phyloP scores from a whole-genome alignment of 2,113 vertebrate genomes.

The Myotis lucifugus region DNA sequence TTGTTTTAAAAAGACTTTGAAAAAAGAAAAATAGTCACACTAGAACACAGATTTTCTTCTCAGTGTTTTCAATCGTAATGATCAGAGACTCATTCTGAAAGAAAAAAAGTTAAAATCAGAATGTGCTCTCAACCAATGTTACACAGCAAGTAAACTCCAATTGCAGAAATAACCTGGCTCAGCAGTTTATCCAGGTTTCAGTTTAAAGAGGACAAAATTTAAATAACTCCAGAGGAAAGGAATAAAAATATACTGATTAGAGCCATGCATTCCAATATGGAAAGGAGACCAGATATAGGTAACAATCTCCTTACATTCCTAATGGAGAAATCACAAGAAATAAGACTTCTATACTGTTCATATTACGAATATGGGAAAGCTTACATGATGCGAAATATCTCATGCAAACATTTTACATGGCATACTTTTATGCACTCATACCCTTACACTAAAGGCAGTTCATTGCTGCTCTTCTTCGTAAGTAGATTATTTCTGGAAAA shows the following conservation, averaged over 20 bases:
- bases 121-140: conserved; percentile 57
- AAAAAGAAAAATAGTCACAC: conserved; percentile 24
- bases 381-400: conserved; percentile 75
- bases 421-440: conserved; percentile 76
- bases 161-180: conserved; percentile 67
- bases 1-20: conserved; percentile 50
- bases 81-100: conserved; percentile 60
- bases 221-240: conserved; percentile 74
- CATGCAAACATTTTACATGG: conserved; percentile 80
- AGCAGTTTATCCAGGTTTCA: conserved; percentile 68
- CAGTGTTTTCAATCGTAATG: conserved; percentile 46
- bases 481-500: conserved; percentile 66
- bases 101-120: conserved; percentile 72
- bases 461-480: conserved; percentile 71
- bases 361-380: conserved; percentile 72
- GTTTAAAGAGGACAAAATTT: conserved; percentile 75
- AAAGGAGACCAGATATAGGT: conserved; percentile 61
- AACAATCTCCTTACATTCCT: conserved; percentile 65
- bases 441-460: conserved; percentile 76
- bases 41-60: conserved; percentile 49
- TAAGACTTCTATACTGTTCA: conserved; percentile 76
- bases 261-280: conserved; percentile 68
- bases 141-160: conserved; percentile 45
- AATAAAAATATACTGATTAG: conserved; percentile 74
- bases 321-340: conserved; percentile 74